Conservation (phyloP, 2,888 invertebrate genomes). For the Hesperia comma region DNA sequence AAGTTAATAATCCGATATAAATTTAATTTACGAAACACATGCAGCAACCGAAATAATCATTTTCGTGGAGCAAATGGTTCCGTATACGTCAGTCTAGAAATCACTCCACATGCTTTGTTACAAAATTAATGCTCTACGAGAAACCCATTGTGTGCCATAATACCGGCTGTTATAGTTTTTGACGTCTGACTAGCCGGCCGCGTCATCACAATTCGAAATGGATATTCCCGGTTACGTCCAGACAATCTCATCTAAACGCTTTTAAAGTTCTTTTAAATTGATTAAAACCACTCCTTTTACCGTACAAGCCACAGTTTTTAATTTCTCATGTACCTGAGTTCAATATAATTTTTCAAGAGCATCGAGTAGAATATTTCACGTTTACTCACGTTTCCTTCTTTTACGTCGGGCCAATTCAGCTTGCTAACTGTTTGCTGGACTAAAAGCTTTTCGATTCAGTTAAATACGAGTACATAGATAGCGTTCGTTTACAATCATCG, state of each 20-base stretch:
- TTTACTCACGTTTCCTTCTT: conserved; percentile 39
- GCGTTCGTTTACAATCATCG: conserved; percentile 51
- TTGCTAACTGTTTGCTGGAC: conserved; percentile 43
- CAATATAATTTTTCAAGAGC: conserved; percentile 32
- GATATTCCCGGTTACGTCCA: conserved; percentile 25
- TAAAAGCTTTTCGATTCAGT: conserved; percentile 47
- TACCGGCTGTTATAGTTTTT: conserved; percentile 35
- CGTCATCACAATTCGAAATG: conserved; percentile 32
- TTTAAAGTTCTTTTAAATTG: conserved; percentile 34
- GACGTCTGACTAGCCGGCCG: conserved; percentile 33
- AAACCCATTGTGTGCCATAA: conserved; percentile 31
- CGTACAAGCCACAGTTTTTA: conserved; percentile 22
- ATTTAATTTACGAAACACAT: background rate
- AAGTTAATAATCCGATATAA: background rate
- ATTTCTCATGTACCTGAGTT: conserved; percentile 28
- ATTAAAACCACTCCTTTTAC: conserved; percentile 33
- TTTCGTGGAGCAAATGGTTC: conserved; percentile 22
- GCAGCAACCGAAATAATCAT: background rate
- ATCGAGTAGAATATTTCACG: conserved; percentile 32
- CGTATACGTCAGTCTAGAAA: conserved; percentile 29
- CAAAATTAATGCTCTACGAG: conserved; percentile 33
- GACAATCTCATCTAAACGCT: conserved; percentile 33
- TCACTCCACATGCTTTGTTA: conserved; percentile 27
- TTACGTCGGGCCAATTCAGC: conserved; percentile 40
- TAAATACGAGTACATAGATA: conserved; percentile 43